phyloP scores from a whole-genome alignment of 2,888 invertebrate species.

The Syritta pipiens region DNA sequence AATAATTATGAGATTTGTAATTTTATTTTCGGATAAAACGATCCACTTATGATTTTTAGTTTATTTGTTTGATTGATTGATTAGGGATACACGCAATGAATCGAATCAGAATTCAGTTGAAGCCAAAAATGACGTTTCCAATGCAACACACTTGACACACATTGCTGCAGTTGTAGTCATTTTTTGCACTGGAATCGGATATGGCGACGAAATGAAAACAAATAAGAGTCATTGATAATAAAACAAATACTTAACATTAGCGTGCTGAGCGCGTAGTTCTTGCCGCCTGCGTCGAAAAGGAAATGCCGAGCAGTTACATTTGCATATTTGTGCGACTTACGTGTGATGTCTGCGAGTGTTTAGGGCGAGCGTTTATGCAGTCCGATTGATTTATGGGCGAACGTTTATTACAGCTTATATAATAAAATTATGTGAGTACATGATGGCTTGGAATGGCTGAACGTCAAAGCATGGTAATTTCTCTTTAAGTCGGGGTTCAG shows the following conservation, averaged over 20 bases:
- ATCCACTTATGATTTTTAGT: too few species aligned
- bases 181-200: constrained; percentile 1
- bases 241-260: background rate
- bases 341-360: constrained; percentile 12
- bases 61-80: too few species aligned
- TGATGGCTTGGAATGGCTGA: too few species aligned
- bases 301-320: constrained; percentile 22
- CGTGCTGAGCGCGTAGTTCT: constrained; percentile 13
- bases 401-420: too few species aligned
- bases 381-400: too few species aligned
- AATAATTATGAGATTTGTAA: background rate
- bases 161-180: background rate
- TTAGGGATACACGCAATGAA: too few species aligned
- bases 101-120: too few species aligned
- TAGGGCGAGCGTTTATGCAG: background rate
- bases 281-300: constrained; percentile 9
- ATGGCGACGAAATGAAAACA: constrained; percentile 1
- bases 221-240: background rate
- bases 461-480: too few species aligned
- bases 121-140: too few species aligned
- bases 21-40: background rate
- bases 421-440: too few species aligned
- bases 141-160: too few species aligned
- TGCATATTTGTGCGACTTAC: constrained; percentile 21
- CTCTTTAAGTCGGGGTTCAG: too few species aligned